Evolutionary conservation across 2,797 vertebrate species (phyloP).

Genomic region (Helarctos malayanus): DNA sequence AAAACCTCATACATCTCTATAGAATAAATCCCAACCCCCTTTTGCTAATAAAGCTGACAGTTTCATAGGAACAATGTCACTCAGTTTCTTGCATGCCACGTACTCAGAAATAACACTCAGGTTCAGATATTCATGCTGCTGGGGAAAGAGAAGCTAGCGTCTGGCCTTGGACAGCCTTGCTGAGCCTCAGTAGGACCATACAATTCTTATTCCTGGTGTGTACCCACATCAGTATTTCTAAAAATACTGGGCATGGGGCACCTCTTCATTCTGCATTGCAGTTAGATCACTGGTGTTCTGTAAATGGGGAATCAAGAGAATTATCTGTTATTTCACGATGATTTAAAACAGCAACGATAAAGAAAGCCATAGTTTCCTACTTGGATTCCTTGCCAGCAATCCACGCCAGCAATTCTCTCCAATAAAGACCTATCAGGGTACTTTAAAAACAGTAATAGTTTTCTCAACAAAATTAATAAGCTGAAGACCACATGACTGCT

Average conservation of each 20-base stretch:
- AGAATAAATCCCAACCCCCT: slow-evolving; percentile 77
- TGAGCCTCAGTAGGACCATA: not conserved
- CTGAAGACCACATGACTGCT: not conserved
- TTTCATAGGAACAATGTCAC: slow-evolving; percentile 37
- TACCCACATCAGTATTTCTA: not conserved
- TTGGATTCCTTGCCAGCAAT: not conserved
- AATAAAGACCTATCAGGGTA: not conserved
- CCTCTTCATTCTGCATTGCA: not conserved
- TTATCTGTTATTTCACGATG: not conserved
- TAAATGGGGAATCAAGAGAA: not conserved
- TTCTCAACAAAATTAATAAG: slow-evolving; percentile 17
- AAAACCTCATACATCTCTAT: slow-evolving; percentile 68
- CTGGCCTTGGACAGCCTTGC: not conserved
- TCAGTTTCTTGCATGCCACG: slow-evolving; percentile 47
- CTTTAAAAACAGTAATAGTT: not conserved
- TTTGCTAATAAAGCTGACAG: slow-evolving; percentile 67
- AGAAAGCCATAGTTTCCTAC: not conserved
- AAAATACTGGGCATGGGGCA: not conserved
- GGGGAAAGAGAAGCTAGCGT: not conserved
- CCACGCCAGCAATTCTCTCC: not conserved
- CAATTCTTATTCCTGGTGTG: not conserved
- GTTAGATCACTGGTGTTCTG: not conserved
- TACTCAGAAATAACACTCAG: not conserved
- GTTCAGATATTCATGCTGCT: not conserved
- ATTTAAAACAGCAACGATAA: not conserved